Evolutionary conservation across 1,140 invertebrate genomes (phyloP), one percentile per base, ranked within the genome.

Genomic region (Drosophila sp.): DNA sequence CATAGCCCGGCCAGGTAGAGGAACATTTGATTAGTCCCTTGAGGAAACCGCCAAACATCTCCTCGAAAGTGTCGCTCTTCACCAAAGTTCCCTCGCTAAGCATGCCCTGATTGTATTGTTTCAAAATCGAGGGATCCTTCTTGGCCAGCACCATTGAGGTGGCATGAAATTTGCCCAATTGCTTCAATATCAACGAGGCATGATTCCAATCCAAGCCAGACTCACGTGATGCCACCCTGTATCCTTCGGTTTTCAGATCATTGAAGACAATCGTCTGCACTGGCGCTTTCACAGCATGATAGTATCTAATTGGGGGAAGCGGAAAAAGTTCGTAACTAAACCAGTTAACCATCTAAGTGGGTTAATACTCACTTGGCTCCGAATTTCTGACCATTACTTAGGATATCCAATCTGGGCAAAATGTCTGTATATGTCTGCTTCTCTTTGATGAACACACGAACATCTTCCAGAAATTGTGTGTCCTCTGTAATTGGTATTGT

Each of bases 261-360:
- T 86, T 74, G n/a, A 92, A 90, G 1, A 92, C 91, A 33, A 92
- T 91, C 0, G 91, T 92, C 38, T 87, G 84, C 32, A 90, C 74
- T 1, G 90, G 90, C 4, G 41, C 32, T 67, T 91, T 91, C 0
- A 90, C 57, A 1, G 90, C 81, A 64, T 91, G 87, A 81, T 93
- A 95, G n/a, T 94, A 94, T 17, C 92, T 83, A 35, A 67, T 8
- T 47, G 1, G 5, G 38, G 5, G n/a, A n/a, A 32, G 6, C 6
- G 44, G 44, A 5, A 11, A 7, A 7, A n/a, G 3, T 32, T 17
- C 1, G 3, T 1, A 7, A n/a, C 61, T 35, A 29, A 5, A 5
- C 30, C 10, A 38, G 8, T 38, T 38, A 4, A 11, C 11, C 11
- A 11, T 38, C 2, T 38, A 11, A 10, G 0, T 38, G 2, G 6